Conservation (phyloP, 2,797 vertebrate genomes). For the Eupleurogrammus muticus region DNA sequence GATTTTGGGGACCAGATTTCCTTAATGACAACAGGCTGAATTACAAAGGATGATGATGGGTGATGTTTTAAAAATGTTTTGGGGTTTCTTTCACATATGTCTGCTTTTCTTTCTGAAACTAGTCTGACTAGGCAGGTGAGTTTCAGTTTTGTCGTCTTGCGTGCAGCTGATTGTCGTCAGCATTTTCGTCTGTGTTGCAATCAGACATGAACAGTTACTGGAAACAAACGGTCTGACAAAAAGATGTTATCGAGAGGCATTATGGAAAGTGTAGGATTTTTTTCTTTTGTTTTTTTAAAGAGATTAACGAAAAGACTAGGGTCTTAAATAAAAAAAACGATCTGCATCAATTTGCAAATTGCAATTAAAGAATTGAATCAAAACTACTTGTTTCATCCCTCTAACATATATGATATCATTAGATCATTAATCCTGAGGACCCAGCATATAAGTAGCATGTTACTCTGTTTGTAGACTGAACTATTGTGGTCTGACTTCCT, state of each 20-base stretch:
- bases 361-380: no score
- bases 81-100: background rate
- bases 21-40: background rate
- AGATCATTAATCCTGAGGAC: no score
- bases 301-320: no score
- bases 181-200: background rate
- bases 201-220: background rate
- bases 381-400: no score
- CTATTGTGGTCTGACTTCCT: no score
- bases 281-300: background rate
- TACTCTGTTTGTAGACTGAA: no score
- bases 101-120: conserved; percentile 20
- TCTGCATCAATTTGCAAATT: no score
- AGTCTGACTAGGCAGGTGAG: conserved; percentile 41
- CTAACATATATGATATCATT: no score
- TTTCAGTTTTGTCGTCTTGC: background rate
- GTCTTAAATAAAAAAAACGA: no score
- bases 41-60: conserved; percentile 1
- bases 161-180: background rate
- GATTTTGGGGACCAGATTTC: background rate
- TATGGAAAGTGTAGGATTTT: background rate
- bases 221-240: background rate
- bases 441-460: no score
- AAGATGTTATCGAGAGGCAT: background rate
- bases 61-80: background rate